These are phyloP conservation scores for Hippocampus comes DNA, from an alignment of 2,113 vertebrate genomes.

Conservation along the genomic window DNA sequence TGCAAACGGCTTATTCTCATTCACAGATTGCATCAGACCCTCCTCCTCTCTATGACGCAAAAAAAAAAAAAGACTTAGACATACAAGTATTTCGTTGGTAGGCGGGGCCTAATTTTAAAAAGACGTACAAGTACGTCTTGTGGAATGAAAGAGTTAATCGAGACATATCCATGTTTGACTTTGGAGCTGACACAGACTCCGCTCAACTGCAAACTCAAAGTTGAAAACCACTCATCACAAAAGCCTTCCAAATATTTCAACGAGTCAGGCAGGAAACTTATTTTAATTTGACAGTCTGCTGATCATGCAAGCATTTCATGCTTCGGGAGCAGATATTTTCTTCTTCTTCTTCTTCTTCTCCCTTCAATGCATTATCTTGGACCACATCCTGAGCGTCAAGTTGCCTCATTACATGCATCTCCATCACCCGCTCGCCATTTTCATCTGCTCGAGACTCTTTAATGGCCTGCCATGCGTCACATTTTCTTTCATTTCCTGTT, in stretches of 20 bases:
- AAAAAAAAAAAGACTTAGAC: too few relatives aligned
- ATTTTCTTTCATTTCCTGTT: slow-evolving; percentile 16
- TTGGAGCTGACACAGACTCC: too few relatives aligned
- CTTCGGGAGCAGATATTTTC: slow-evolving; percentile 4
- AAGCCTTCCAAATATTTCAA: not conserved
- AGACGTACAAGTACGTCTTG: too few relatives aligned
- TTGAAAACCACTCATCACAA: too few relatives aligned
- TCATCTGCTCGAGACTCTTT: slow-evolving; percentile 13
- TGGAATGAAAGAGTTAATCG: too few relatives aligned
- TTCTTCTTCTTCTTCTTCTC: not conserved
- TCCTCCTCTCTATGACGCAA: too few relatives aligned
- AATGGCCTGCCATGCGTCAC: slow-evolving; percentile 7
- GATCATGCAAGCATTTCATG: not conserved
- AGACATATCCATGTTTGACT: too few relatives aligned
- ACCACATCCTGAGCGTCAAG: not conserved
- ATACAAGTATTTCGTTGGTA: too few relatives aligned
- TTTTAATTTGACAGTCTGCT: slow-evolving; percentile 18
- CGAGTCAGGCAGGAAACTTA: not conserved
- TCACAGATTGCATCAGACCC: too few relatives aligned
- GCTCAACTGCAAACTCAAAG: too few relatives aligned
- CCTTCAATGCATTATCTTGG: not conserved
- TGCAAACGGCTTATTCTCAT: too few relatives aligned
- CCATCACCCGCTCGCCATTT: slow-evolving; percentile 20
- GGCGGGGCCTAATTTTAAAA: too few relatives aligned
- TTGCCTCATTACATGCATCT: slow-evolving; percentile 19